Conservation (phyloP, 2,113 vertebrate species). For the Odobenus rosmarus region DNA sequence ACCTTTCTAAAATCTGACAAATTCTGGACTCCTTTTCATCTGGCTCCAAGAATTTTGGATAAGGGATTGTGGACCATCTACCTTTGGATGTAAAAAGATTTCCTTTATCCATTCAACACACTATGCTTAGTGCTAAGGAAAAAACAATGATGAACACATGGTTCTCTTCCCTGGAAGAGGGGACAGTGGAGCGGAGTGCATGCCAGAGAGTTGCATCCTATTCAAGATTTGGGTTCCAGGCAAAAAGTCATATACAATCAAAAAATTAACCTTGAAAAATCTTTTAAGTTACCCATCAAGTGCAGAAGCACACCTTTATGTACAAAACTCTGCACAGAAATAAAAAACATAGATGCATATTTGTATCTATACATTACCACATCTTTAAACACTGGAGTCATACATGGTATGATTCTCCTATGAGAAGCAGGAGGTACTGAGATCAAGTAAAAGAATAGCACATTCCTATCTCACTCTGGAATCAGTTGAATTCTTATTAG, state of each 20-base stretch:
- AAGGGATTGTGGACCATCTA: background rate
- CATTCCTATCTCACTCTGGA: background rate
- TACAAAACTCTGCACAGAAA: conserved; percentile 38
- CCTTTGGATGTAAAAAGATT: background rate
- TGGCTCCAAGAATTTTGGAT: background rate
- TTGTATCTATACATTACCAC: background rate
- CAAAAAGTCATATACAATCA: background rate
- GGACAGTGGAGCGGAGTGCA: background rate
- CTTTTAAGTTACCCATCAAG: background rate
- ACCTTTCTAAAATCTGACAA: conserved; percentile 12
- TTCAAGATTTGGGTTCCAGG: background rate
- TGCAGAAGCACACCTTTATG: background rate
- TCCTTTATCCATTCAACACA: conserved; percentile 26
- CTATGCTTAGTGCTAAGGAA: background rate
- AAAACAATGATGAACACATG: background rate
- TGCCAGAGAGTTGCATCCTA: background rate
- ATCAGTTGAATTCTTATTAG: conserved; percentile 1
- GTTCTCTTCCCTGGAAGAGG: background rate
- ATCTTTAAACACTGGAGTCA: background rate
- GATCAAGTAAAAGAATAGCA: background rate
- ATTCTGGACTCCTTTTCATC: conserved; percentile 23
- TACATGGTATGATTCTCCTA: background rate
- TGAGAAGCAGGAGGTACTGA: background rate
- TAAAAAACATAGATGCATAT: background rate
- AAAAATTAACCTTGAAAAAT: conserved; percentile 51